These are phyloP conservation scores for Schizopygopsis malacanthus DNA, from an alignment of 2,797 vertebrate species.

Conservation along the genomic window DNA sequence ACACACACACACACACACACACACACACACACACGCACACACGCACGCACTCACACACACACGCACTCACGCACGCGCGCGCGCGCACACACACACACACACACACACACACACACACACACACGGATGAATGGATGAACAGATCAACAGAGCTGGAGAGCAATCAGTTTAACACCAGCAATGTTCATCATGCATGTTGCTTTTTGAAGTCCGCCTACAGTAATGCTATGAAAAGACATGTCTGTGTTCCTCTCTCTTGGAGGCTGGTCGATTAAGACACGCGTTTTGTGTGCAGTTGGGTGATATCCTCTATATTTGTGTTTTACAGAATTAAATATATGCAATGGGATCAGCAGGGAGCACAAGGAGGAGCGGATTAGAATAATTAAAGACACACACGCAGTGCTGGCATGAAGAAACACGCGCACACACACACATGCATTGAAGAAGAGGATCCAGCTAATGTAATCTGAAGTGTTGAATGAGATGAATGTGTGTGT, in stretches of 20 bases:
- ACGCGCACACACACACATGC: slow-evolving; percentile 16
- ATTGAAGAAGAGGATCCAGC: slow-evolving; percentile 17
- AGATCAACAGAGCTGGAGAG: slow-evolving; percentile 33
- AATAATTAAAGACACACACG: slow-evolving; percentile 57
- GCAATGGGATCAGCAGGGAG: slow-evolving; percentile 57
- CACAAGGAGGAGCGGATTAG: slow-evolving; percentile 55
- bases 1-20: too few species aligned
- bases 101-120: slow-evolving; percentile 20
- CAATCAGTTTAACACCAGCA: slow-evolving; percentile 40
- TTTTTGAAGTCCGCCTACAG: not conserved
- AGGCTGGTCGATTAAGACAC: slow-evolving; percentile 50
- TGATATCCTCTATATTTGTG: slow-evolving; percentile 57
- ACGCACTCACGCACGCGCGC: too few species aligned
- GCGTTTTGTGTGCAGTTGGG: slow-evolving; percentile 48
- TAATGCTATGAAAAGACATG: slow-evolving; percentile 9
- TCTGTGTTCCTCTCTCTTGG: slow-evolving; percentile 9
- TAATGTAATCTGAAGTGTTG: slow-evolving; percentile 10
- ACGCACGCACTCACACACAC: too few species aligned
- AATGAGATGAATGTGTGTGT: slow-evolving; percentile 27
- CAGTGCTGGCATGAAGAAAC: slow-evolving; percentile 26
- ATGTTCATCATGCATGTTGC: slow-evolving; percentile 19
- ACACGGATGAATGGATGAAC: slow-evolving; percentile 40
- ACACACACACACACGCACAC: too few species aligned
- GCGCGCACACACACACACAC: not conserved
- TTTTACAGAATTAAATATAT: slow-evolving; percentile 54